Evolutionary conservation across 2,888 invertebrate genomes (phyloP), one percentile per base, ranked within the genome.

Genomic region (Sphaeridia pumilis): DNA sequence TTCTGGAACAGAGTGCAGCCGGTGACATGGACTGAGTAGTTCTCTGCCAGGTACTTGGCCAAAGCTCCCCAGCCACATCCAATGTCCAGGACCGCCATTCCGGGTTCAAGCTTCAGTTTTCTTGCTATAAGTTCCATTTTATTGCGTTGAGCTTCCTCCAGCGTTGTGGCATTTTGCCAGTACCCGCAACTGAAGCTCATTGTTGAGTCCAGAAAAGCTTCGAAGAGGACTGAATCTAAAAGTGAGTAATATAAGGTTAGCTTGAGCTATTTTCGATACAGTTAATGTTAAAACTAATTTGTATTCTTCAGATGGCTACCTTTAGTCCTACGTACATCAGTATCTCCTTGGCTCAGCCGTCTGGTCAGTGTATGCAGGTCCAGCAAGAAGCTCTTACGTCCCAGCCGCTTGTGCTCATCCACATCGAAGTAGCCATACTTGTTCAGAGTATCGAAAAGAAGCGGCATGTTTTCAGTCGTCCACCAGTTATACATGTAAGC

Each of bases 181-280:
- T 54, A 49, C 7, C 41, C 58, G 20, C 56, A 56, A 2, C 47
- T 52, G 49, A 53, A 58, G 35, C 27, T 56, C 56, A 55, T 53
- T 2, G 43, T 34, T 5, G 38, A 38, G 36, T 48, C 58, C 28
- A 58, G 27, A n/a, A 55, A 44, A 1, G 42, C 41, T 34, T 51
- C 49, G 41, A 46, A 58, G 3, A 58, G 26, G 17, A 38, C 17
- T 5, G 38, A 38, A 17, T 38, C 38, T 38, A 20, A 10, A 10
- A 14, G 14, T 10, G 31, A 31, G 7, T 7, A 31, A 31, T 14
- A 31, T 31, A 31, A n/a, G n/a, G 31, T 31, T 31, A 14, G 14
- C 14, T 31, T 31, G 31, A 31, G 31, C 7, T 10, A 31, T 31
- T 7, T 31, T 7, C 14, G 10, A 31, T 7, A 31, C 14, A 31